Evolutionary conservation across 2,888 invertebrate genomes (phyloP).

Genomic region (Toxonevra muliebris): DNA sequence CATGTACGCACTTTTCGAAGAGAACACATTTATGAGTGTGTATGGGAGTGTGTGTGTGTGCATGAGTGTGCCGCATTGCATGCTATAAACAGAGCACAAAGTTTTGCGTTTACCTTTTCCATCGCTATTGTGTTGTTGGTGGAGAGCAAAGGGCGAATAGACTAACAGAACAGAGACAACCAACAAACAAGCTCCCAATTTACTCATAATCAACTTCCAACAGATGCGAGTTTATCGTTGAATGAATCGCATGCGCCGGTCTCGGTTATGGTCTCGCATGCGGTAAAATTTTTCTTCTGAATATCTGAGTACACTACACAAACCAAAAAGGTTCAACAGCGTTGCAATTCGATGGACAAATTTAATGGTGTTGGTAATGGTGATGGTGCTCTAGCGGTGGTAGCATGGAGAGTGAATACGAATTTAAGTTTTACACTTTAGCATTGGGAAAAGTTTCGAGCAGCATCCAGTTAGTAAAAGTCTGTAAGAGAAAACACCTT

Average conservation of each 20-base stretch:
- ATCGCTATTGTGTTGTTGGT: not conserved
- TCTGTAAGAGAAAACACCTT: conserved; percentile 44
- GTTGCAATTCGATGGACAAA: not conserved
- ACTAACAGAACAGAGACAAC: conserved; percentile 18
- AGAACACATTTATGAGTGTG: too few relatives aligned
- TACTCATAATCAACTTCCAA: conserved; percentile 18
- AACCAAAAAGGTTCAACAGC: too few relatives aligned
- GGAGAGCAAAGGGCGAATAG: conserved; percentile 15
- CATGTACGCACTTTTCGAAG: not conserved
- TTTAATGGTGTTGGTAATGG: not conserved
- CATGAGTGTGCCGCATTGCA: too few relatives aligned
- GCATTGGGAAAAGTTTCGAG: conserved; percentile 41
- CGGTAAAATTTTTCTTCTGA: not conserved
- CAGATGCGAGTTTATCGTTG: conserved; percentile 29
- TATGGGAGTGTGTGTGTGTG: too few relatives aligned
- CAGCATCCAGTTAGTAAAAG: conserved; percentile 64
- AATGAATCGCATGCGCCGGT: conserved; percentile 38
- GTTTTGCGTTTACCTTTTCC: too few relatives aligned
- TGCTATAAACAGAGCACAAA: too few relatives aligned
- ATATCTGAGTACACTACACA: too few relatives aligned
- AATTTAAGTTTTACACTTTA: conserved; percentile 19
- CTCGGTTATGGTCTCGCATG: conserved; percentile 2
- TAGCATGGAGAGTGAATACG: conserved; percentile 4
- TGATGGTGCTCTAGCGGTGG: conserved; percentile 11
- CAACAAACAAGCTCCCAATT: not conserved